These are phyloP conservation scores for Gnathochromis pfefferi DNA, from an alignment of 2,113 vertebrate species.

Conservation along the genomic window DNA sequence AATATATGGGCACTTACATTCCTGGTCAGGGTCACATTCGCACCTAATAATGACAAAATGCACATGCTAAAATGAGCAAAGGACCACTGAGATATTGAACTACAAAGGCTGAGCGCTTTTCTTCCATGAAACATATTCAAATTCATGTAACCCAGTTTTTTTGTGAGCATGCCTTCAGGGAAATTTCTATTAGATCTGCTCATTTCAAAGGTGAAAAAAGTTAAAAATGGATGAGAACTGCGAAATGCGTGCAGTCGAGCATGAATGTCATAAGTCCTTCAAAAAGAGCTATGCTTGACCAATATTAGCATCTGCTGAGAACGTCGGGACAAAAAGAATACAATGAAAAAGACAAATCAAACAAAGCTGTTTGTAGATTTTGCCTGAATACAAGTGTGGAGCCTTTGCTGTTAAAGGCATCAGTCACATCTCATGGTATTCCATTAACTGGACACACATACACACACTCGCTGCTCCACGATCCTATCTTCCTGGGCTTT, in stretches of 20 bases:
- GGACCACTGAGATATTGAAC: background rate
- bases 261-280: conserved; percentile 5
- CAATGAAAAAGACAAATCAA: background rate
- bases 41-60: background rate
- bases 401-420: background rate
- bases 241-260: background rate
- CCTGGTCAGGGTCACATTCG: background rate
- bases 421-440: background rate
- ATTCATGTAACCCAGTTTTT: conserved; percentile 43
- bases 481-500: background rate
- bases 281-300: background rate
- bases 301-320: background rate
- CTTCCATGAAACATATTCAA: conserved; percentile 23
- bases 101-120: background rate
- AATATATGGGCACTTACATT: background rate
- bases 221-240: background rate
- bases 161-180: background rate
- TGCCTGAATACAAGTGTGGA: background rate
- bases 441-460: background rate
- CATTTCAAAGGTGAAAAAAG: conserved; percentile 3
- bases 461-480: background rate
- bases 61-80: background rate
- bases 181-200: conserved; percentile 31
- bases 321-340: background rate
- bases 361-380: background rate